Conservation (phyloP, 2,888 invertebrate genomes). For the Drosophila conformis region DNA sequence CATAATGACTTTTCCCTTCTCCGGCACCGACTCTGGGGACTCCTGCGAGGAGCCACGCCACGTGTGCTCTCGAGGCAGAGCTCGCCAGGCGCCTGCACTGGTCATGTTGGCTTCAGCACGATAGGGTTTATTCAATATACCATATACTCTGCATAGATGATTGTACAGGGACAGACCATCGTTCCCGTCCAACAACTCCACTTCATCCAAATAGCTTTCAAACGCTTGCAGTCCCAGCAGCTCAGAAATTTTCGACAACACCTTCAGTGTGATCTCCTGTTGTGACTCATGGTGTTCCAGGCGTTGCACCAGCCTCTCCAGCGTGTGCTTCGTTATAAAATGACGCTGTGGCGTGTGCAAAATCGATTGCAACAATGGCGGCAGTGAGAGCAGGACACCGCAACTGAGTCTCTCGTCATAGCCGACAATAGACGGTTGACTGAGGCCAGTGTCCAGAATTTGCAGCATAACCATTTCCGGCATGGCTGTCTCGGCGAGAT, state of each 20-base stretch:
- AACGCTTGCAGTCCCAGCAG: constrained; percentile 89
- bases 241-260: constrained; percentile 89
- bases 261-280: constrained; percentile 89
- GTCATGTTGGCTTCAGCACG: neutral
- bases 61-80: constrained; percentile 78
- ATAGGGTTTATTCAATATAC: constrained; percentile 64
- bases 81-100: constrained; percentile 70
- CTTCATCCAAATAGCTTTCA: constrained; percentile 85
- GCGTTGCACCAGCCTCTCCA: constrained; percentile 87
- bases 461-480: constrained; percentile 89
- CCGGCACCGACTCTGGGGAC: constrained; percentile 37
- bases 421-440: constrained; percentile 83
- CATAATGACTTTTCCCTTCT: constrained; percentile 89
- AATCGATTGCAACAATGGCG: constrained; percentile 87
- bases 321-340: constrained; percentile 86
- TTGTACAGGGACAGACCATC: constrained; percentile 87
- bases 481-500: constrained; percentile 89
- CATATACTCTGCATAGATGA: constrained; percentile 87
- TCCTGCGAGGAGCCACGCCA: constrained; percentile 61
- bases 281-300: constrained; percentile 87
- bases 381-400: constrained; percentile 88
- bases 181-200: constrained; percentile 72
- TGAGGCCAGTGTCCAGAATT: constrained; percentile 88
- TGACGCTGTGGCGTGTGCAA: constrained; percentile 86
- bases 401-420: constrained; percentile 87